A percentile compares a stretch with the other conserved stretches of the same genome.
phyloP scores from a whole-genome alignment of 35 echinoderm and acorn worm species.

The Patiria miniata region DNA sequence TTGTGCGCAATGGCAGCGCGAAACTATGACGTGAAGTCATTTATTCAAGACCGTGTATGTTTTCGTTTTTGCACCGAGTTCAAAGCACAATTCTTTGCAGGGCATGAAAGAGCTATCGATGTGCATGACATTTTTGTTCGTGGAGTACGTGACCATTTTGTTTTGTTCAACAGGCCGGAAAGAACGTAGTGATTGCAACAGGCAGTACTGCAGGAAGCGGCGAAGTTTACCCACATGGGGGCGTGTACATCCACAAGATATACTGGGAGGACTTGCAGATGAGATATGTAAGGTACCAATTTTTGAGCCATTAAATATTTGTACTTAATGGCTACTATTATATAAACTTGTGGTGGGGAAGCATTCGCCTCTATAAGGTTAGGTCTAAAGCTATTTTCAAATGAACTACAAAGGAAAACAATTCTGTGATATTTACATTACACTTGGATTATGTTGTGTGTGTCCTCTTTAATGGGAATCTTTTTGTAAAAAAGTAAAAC shows the following conservation, averaged over 20 bases:
- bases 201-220: conserved; percentile 79
- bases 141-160: no score
- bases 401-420: no score
- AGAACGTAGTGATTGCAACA: conserved; percentile 78
- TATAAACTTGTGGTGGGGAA: background rate
- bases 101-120: no score
- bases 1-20: no score
- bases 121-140: no score
- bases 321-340: background rate
- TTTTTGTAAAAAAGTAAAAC: no score
- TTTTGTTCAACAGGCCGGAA: conserved; percentile 69
- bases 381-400: background rate
- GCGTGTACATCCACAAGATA: conserved; percentile 71
- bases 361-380: background rate
- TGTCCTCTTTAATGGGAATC: background rate
- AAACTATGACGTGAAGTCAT: background rate
- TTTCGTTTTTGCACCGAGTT: background rate
- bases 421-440: background rate
- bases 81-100: no score
- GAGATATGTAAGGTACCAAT: conserved; percentile 34
- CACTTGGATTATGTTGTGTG: background rate
- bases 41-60: background rate
- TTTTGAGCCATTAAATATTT: background rate
- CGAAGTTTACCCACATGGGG: conserved; percentile 74
- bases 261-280: conserved; percentile 67